phyloP scores from a whole-genome alignment of 2,888 invertebrate genomes.

The Linyphia triangularis region DNA sequence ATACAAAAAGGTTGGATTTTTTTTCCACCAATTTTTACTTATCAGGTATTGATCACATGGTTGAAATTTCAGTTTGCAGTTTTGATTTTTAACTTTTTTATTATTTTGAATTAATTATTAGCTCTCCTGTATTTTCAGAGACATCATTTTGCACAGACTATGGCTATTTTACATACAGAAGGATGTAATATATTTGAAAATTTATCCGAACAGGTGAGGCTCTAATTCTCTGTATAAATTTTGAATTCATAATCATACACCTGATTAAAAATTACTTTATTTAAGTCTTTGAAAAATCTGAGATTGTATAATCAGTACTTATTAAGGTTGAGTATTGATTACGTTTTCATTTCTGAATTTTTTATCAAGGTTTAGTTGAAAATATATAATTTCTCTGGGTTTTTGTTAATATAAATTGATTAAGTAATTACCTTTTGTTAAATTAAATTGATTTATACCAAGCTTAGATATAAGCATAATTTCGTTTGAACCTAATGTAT shows the following conservation, averaged over 20 bases:
- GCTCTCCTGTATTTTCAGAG: slow-evolving; percentile 80
- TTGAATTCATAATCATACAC: not conserved
- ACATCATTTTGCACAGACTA: slow-evolving; percentile 91
- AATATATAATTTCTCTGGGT: not conserved
- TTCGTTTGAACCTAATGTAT: not conserved
- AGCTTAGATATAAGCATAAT: not conserved
- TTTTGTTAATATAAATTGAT: not conserved
- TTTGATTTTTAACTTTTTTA: not conserved
- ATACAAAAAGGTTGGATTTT: not conserved
- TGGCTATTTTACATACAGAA: slow-evolving; percentile 90
- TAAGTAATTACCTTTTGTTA: no score
- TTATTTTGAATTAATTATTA: not conserved
- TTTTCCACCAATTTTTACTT: not conserved
- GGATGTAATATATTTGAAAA: slow-evolving; percentile 90
- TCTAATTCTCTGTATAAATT: not conserved
- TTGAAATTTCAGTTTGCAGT: not conserved
- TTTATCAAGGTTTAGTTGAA: not conserved
- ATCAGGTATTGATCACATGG: not conserved
- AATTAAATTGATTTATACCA: not conserved
- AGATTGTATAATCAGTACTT: not conserved
- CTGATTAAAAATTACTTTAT: not conserved
- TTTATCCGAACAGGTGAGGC: slow-evolving; percentile 82
- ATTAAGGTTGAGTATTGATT: not conserved
- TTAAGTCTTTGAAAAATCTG: not conserved
- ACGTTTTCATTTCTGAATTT: not conserved